Evolutionary conservation across 23 tunicate species (phyloP).

Genomic region (Phallusia fumigata): DNA sequence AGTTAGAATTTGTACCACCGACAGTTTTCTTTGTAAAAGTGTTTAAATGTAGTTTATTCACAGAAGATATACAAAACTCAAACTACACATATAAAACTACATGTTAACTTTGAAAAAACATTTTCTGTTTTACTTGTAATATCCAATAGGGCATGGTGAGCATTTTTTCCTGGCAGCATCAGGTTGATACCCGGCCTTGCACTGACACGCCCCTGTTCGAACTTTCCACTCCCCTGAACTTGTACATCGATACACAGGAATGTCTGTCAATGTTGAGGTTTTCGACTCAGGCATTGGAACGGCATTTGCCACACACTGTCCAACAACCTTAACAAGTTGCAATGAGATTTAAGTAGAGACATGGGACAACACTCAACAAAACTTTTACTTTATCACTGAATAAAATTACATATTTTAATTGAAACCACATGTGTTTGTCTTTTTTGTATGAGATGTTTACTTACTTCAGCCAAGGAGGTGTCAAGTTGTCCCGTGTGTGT

Average conservation of each 20-base stretch:
- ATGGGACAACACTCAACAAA: no score
- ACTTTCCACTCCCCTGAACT: conserved; percentile 81
- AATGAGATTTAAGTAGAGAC: no score
- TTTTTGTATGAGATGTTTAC: no score
- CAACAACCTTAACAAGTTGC: conserved; percentile 45
- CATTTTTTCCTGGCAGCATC: conserved; percentile 25
- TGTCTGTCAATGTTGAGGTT: neutral
- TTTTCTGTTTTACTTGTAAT: conserved; percentile 49
- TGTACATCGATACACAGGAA: conserved; percentile 67
- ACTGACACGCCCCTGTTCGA: conserved; percentile 44
- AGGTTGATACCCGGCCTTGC: conserved; percentile 64
- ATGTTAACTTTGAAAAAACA: no score
- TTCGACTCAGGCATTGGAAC: conserved; percentile 6
- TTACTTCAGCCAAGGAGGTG: conserved; percentile 58
- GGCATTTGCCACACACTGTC: conserved; percentile 58
- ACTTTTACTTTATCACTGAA: no score
- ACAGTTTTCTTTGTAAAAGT: no score
- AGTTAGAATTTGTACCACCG: no score
- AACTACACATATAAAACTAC: no score
- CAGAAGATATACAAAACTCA: no score
- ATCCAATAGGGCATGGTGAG: conserved; percentile 38
- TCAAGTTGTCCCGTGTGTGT: conserved; percentile 53
- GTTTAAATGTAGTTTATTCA: no score
- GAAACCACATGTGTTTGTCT: no score
- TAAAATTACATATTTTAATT: no score